Evolutionary conservation across 2,113 vertebrate genomes (phyloP).

Genomic region (Heterotis niloticus): DNA sequence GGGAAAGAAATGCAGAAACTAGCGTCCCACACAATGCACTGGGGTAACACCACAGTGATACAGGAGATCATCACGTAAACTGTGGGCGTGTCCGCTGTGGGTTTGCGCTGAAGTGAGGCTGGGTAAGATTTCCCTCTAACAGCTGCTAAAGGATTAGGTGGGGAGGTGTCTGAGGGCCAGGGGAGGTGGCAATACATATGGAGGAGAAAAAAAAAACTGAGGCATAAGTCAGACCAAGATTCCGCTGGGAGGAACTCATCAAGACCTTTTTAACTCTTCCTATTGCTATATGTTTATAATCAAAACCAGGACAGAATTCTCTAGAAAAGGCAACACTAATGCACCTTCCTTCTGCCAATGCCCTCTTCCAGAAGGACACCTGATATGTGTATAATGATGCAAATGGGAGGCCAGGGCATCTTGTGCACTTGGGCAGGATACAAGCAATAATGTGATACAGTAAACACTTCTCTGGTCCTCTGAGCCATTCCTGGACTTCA

Average conservation of each 20-base stretch:
- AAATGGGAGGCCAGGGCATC: not conserved
- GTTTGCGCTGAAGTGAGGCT: not conserved
- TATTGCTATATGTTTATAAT: conserved; percentile 15
- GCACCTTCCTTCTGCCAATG: not conserved
- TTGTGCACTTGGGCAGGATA: not conserved
- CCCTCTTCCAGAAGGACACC: not conserved
- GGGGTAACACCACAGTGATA: not conserved
- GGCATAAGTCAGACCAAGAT: not conserved
- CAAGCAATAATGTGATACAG: not conserved
- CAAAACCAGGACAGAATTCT: not conserved
- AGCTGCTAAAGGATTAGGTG: not conserved
- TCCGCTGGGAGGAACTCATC: not conserved
- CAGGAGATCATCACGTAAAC: not conserved
- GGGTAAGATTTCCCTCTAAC: not conserved
- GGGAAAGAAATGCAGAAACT: not conserved
- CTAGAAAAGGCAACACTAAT: not conserved
- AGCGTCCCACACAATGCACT: not conserved
- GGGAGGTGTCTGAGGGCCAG: not conserved
- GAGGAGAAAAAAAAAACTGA: not conserved
- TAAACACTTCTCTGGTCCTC: not conserved
- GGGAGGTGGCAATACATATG: not conserved
- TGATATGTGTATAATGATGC: not conserved
- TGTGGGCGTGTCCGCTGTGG: too few species aligned
- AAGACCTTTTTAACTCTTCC: conserved; percentile 4
- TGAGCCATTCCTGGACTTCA: not conserved